Base-by-base conservation (phyloP, 2,113 vertebrate species). In the Nanorana parkeri region DNA sequence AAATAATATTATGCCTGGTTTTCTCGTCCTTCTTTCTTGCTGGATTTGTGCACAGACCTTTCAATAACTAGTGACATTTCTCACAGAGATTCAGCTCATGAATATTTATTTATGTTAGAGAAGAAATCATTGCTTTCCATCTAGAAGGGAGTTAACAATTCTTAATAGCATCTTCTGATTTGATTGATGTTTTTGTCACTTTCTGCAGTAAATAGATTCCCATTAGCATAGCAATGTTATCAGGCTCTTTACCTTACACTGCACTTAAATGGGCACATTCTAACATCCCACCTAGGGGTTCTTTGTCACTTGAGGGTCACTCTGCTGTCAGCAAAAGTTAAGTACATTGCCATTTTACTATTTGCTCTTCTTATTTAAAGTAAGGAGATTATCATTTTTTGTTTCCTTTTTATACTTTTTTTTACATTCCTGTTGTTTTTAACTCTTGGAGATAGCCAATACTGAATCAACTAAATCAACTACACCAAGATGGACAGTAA, bases 161-260 rank as follows among this genome's bases (percentile, higher is more conserved):
- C 90, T 92, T 93, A 94, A 94, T 93, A 92, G 91, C 90, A 88
- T 88, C 90, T 93, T 94, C 91, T 93, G 89, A 91, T 90, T 89
- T 94, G 93, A 94, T 94, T 94, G 93, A 94, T 94, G 92, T 91
- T 94, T 94, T 94, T 94, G 93, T 92, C 94, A 92, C 91, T 92
- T 94, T 88, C 89, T 90, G 89, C 88, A 92, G 92, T 93, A 94
- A 94, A 94, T 92, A 94, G 92, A 89, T 88, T 91, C 90, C 89
- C 80, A 94, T 94, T 94, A 93, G 91, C 91, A 93, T 93, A 93
- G 87, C 87, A 93, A 91, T 89, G 89, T 81, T 93, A 77, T 92
- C 90, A 91, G 90, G 91, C 91, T 92, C 91, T 91, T 88, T 80
- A 85, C 85, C 88, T 92, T 87, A 86, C 52, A 85, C 88, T 85